phyloP scores from a whole-genome alignment of 2,797 vertebrate species.

The Prionace glauca region DNA sequence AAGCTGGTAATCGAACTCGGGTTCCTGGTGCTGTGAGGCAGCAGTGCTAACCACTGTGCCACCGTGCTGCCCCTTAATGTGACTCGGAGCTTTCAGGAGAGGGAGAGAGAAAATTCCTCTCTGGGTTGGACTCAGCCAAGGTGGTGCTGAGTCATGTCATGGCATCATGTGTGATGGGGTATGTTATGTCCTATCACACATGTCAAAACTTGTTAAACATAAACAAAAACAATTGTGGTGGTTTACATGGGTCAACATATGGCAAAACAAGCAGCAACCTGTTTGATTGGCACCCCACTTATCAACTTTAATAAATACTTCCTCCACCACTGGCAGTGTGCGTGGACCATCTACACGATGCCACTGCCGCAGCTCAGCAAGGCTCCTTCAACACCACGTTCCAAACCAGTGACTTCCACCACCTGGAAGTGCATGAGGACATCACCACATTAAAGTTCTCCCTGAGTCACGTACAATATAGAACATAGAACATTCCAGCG shows the following conservation, averaged over 20 bases:
- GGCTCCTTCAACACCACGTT: background rate
- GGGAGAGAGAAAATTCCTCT: background rate
- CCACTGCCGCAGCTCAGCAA: background rate
- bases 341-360: background rate
- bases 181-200: background rate
- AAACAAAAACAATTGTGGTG: background rate
- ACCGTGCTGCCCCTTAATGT: background rate
- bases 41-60: no score
- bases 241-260: background rate
- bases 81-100: background rate
- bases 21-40: no score
- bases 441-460: background rate
- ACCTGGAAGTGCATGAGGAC: background rate
- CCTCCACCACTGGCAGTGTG: background rate
- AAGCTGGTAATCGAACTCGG: no score
- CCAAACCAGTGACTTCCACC: background rate
- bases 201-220: background rate
- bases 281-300: background rate
- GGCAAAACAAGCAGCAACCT: background rate
- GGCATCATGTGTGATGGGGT: background rate
- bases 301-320: background rate
- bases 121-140: background rate
- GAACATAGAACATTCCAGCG: no score
- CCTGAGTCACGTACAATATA: background rate
- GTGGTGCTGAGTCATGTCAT: background rate